Conservation (phyloP, 1,140 invertebrate species). For the Drosophila equinoxialis region DNA sequence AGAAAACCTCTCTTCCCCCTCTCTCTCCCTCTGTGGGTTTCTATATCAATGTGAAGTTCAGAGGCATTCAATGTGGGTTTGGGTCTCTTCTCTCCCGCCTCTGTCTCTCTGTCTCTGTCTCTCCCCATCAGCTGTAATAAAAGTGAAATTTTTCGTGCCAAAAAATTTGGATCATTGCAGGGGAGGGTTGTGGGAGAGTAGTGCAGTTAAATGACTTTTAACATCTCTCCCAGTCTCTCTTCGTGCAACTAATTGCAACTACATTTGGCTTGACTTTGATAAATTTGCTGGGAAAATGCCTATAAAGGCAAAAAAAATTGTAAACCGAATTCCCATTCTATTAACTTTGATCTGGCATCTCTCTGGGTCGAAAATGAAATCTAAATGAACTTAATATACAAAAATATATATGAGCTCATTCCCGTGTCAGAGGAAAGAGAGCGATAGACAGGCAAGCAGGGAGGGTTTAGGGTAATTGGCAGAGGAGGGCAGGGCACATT, state of each 20-base stretch:
- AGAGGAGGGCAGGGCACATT: neutral
- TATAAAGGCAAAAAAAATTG: conserved; percentile 10
- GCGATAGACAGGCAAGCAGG: conserved; percentile 1
- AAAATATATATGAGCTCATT: conserved; percentile 2
- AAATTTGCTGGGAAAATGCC: conserved; percentile 49
- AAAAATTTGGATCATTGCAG: conserved; percentile 23
- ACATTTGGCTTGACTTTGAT: conserved; percentile 52
- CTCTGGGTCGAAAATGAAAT: neutral
- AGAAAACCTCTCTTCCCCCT: conserved; percentile 5
- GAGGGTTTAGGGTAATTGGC: neutral
- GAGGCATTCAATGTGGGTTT: neutral
- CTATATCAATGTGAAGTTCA: conserved; percentile 28
- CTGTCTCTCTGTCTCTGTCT: neutral
- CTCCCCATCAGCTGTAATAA: conserved; percentile 42
- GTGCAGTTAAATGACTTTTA: conserved; percentile 44
- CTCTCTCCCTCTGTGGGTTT: neutral
- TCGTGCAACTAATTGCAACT: conserved; percentile 62
- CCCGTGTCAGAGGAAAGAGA: neutral
- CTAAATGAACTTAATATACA: neutral
- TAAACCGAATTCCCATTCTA: neutral
- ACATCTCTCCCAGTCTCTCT: conserved; percentile 16
- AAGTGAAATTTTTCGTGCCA: conserved; percentile 57
- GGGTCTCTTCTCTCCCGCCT: neutral
- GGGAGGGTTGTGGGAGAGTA: neutral
- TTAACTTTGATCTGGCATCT: neutral